Base-by-base conservation (phyloP, 2,113 vertebrate species). In the Osmerus eperlanus region DNA sequence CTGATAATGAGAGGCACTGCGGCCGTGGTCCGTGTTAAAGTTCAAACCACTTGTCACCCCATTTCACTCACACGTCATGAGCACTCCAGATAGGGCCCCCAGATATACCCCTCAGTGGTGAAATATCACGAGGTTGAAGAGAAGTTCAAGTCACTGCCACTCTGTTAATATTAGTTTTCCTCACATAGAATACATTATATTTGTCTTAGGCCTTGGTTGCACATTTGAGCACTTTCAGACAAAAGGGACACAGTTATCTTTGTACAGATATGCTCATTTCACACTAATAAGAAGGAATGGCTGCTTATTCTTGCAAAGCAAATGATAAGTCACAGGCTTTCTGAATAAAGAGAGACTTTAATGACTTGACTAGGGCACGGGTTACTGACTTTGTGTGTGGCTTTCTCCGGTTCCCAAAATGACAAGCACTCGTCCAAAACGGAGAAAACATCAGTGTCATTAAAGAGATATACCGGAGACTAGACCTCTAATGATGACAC, bases 351-450 rank as follows among this genome's bases (percentile, higher is more conserved):
- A 36, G 73, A 67, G 55, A 66, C 72, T 19, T 16, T 67, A 66
- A 82, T 70, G 67, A 73, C 63, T 76, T 75, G 53, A n/a, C 16
- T 54, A 68, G 67, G 52, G 77, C 25, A 79, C 54, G 71, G 47
- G 41, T 65, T 64, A 9, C 67, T 67, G 15, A 55, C 70, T 70
- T 69, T 70, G 72, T 68, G 58, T 67, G 53, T 21, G 72, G 71
- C 65, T 68, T 68, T 61, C 7, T 41, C 60, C 18, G 52, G 3
- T 29, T 21, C 53, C 63, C 53, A 78, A 75, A 81, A 19, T 81
- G 76, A 36, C 65, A 75, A 61, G 47, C 15, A 29, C 70, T n/a
- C 21, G 32, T 64, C 16, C 62, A 74, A 60, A 79, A 74, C 32
- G 59, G 67, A 78, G 69, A 76, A 51, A 12, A 51, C 73, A 70